A percentile compares a stretch with the other conserved stretches of the same genome.
phyloP scores from a whole-genome alignment of 2,797 vertebrate species.

The Sebastes dallii region DNA sequence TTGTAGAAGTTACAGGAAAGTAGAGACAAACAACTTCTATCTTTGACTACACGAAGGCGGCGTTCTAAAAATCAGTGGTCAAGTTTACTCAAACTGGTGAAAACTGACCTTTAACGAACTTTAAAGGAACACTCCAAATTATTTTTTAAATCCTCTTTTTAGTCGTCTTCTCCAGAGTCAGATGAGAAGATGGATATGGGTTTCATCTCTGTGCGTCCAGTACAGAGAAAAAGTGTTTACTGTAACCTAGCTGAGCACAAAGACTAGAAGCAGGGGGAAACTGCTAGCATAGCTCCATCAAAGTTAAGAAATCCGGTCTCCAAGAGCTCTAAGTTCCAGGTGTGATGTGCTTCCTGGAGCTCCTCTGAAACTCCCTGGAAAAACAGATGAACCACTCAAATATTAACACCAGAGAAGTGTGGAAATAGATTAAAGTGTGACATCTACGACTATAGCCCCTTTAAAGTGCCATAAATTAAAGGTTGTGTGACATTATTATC shows the following conservation, averaged over 20 bases:
- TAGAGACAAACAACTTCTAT: background rate
- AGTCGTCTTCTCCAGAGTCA: too few species aligned
- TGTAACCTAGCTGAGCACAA: background rate
- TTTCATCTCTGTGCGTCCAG: too few species aligned
- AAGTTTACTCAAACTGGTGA: too few species aligned
- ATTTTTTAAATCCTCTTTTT: too few species aligned
- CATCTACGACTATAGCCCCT: background rate
- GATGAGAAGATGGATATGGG: background rate
- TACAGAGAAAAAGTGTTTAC: background rate
- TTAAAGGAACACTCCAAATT: background rate
- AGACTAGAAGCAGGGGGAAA: background rate
- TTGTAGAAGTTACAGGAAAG: too few species aligned
- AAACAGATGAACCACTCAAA: background rate
- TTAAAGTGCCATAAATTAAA: background rate
- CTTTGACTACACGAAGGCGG: background rate
- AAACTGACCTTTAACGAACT: background rate
- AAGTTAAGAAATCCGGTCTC: background rate
- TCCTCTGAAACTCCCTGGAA: background rate
- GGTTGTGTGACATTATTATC: background rate
- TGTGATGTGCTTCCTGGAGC: background rate
- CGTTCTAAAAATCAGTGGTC: too few species aligned
- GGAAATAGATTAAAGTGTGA: background rate
- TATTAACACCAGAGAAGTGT: background rate
- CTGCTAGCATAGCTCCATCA: background rate
- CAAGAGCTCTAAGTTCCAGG: background rate